Evolutionary conservation across 2,888 invertebrate species (phyloP).

Genomic region (Caenorhabditis sp.): DNA sequence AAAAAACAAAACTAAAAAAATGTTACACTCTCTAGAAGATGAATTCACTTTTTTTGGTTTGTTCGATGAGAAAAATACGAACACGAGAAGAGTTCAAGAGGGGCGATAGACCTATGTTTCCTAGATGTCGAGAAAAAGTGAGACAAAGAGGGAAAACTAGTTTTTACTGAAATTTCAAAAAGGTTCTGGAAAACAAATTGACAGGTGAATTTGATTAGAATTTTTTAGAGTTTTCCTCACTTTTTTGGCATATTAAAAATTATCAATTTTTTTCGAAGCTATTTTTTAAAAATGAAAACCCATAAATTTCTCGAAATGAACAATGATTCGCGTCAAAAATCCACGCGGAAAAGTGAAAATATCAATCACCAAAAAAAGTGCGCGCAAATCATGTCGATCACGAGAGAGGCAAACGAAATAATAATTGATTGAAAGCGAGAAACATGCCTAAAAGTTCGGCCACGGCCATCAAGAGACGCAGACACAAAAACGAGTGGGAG

Average conservation of each 20-base stretch:
- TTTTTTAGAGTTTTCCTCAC: too few species aligned
- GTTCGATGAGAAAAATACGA: background rate
- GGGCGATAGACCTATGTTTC: too few species aligned
- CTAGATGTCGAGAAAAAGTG: too few species aligned
- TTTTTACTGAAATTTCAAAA: too few species aligned
- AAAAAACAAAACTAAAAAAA: background rate
- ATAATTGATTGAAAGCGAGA: conserved; percentile 1
- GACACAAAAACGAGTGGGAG: background rate
- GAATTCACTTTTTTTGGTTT: background rate
- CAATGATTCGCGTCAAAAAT: background rate
- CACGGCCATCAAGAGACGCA: conserved; percentile 1
- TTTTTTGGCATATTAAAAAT: too few species aligned
- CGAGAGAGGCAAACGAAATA: background rate
- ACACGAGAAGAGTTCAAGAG: too few species aligned
- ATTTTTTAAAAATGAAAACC: too few species aligned
- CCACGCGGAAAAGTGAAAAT: background rate
- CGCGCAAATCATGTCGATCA: background rate
- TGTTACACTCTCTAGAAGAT: background rate
- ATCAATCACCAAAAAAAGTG: background rate
- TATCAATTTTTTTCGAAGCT: too few species aligned
- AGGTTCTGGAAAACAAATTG: too few species aligned
- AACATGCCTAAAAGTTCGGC: background rate
- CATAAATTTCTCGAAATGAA: too few species aligned
- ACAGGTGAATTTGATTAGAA: too few species aligned
- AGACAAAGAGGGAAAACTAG: too few species aligned